phyloP scores from a whole-genome alignment of 2,797 vertebrate genomes.

The Podarcis lilfordi region DNA sequence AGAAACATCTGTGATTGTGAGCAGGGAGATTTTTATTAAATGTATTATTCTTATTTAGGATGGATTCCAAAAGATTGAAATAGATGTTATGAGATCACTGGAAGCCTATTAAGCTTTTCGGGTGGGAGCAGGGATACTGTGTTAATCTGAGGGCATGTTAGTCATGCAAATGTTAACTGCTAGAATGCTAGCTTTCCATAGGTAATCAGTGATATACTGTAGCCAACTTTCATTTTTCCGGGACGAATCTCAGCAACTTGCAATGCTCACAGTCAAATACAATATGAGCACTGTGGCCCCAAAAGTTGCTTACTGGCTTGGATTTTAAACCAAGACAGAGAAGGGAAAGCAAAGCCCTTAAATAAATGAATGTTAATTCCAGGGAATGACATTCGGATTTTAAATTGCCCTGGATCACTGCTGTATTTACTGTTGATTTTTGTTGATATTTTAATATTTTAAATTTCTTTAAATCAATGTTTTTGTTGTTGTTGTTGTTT shows the following conservation, averaged over 20 bases:
- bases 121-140: conserved; percentile 5
- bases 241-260: neutral
- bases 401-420: no score
- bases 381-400: no score
- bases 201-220: neutral
- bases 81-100: neutral
- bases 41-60: conserved; percentile 4
- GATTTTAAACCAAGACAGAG: neutral
- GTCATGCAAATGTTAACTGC: conserved; percentile 33
- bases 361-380: no score
- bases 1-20: neutral
- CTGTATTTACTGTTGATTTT: no score
- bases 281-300: neutral
- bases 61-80: conserved; percentile 23
- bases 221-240: neutral
- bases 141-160: conserved; percentile 15
- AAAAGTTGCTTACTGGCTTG: neutral
- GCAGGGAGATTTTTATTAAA: conserved; percentile 2
- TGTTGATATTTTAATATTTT: no score
- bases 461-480: no score
- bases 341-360: no score
- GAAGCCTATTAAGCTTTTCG: neutral
- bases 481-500: no score
- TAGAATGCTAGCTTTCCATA: conserved; percentile 40
- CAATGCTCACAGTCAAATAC: neutral